Base-by-base conservation (phyloP, 2,888 invertebrate genomes). In the Ommatoiulus sabulosus region DNA sequence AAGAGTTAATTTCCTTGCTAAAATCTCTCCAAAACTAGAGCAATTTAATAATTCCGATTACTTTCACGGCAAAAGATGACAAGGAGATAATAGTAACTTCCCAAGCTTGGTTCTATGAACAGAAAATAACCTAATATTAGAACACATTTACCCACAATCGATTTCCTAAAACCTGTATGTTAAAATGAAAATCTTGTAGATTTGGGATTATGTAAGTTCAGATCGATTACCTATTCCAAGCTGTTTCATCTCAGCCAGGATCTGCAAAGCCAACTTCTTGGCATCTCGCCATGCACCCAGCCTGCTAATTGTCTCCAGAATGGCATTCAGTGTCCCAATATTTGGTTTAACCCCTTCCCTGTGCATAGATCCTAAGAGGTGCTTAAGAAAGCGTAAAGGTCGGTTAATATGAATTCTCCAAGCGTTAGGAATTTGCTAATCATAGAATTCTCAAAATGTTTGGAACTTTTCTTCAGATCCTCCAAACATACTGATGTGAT, bases 21-120 rank as follows among this genome's bases (percentile, higher is more conserved):
- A 12, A 84, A 84, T 17, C 3, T 84, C 2, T n/a, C 3, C n/a
- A 44, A 12, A n/a, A 44, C 44, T 12, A 8, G 6, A 0, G 12
- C 4, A 80, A 80, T 80, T 12, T 3, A 12, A 15, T 35, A 12
- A 43, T 43, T 17, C 24, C 15, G 93, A 95, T 94, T 93, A 94
- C 97, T 94, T 90, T 96, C 95, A 91, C 95, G 95, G 91, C 95
- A 96, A 92, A 95, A 96, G 86, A 95, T 94, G 87, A 94, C 94
- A 20, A 97, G 92, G 0, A 97, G 91, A 91, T 95, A 95, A 92
- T 95, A 95, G 93, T 96, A 98, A 0, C 96, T 95, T 0, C 95
- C 95, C 8, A 98, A 93, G 35, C 95, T 95, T 0, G 97, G 97
- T 91, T 95, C 89, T 89, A 48, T 24, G 52, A 48, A 35, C 15